Conservation (phyloP, 2,888 invertebrate genomes). For the Hirtodrosophila trivittata region DNA sequence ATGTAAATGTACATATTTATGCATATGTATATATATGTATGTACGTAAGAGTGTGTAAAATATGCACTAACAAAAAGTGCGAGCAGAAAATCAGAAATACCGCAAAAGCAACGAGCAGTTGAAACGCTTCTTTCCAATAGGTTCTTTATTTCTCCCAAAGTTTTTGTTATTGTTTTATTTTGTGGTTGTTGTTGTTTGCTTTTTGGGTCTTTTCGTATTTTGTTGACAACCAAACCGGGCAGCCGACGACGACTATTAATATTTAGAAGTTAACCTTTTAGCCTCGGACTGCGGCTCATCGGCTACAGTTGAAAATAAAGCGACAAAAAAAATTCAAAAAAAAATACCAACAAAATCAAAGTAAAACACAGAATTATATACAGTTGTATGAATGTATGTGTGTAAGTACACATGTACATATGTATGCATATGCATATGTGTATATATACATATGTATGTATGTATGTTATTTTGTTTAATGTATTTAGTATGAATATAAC, state of each 20-base stretch:
- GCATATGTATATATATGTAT: conserved; percentile 2
- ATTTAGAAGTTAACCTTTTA: conserved; percentile 83
- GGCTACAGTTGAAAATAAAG: conserved; percentile 64
- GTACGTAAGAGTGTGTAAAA: conserved; percentile 7
- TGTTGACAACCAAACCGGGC: conserved; percentile 57
- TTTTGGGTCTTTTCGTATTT: conserved; percentile 32
- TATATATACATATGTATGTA: conserved; percentile 15
- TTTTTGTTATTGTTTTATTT: conserved; percentile 28
- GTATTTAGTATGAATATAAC: conserved; percentile 34
- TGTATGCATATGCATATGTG: conserved; percentile 11
- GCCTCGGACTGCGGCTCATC: conserved; percentile 72
- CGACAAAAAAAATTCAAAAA: conserved; percentile 27
- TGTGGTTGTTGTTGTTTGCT: conserved; percentile 30
- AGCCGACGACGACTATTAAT: conserved; percentile 80
- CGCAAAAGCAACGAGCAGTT: conserved; percentile 14
- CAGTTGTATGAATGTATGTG: conserved; percentile 5
- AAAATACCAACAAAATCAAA: conserved; percentile 26
- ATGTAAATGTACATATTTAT: background rate
- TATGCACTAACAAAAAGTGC: conserved; percentile 23
- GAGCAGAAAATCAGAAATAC: conserved; percentile 33
- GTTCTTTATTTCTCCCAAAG: conserved; percentile 40
- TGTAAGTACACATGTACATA: conserved; percentile 13
- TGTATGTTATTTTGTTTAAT: conserved; percentile 8
- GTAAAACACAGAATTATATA: conserved; percentile 2
- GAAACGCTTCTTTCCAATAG: conserved; percentile 30